Base-by-base conservation (phyloP, 1,140 invertebrate genomes). In the Atta texana region DNA sequence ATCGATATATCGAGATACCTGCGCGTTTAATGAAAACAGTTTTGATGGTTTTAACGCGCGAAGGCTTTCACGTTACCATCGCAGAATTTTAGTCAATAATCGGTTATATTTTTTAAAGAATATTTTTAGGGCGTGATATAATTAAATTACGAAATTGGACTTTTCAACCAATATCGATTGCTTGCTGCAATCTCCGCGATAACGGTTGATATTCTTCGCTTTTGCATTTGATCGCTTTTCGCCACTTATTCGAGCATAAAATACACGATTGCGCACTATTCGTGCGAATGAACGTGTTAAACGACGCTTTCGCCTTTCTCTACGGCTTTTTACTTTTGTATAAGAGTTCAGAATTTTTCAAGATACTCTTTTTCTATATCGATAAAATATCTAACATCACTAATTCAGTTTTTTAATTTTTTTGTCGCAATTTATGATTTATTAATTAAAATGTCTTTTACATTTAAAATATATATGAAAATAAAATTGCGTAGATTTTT, bases 211-310 rank as follows among this genome's bases (percentile, higher is more conserved):
- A 84, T 61, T 61, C 69, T 51, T 34, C 24, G 55, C 24, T 18
- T 44, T 72, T 24, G 68, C 39, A 10, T 82, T 82, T 55, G 80
- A 82, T 82, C 80, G 69, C 80, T 74, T 59, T 84, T 84, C 80
- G 69, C 39, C 14, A 75, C 24, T 24, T 24, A 24, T 57, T 14
- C 55, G 28, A 84, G 80, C n/a, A 57, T 84, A 49, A 84, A 84
- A 84, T 75, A 75, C 55, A 57, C 69, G 69, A 84, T 84, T 84
- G 80, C 61, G 80, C 69, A 69, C 69, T 69, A 28, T 84, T 84
- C 69, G 69, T 84, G 69, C 55, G 80, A 84, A 63, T 84, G 80
- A 84, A 84, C 55, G 44, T 71, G 69, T 84, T 84, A 84, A 55
- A 84, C 59, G 55, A 12, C 18, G 55, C 80, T 84, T 74, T 55